phyloP scores from a whole-genome alignment of 2,113 vertebrate genomes.

The Acinonyx jubatus region DNA sequence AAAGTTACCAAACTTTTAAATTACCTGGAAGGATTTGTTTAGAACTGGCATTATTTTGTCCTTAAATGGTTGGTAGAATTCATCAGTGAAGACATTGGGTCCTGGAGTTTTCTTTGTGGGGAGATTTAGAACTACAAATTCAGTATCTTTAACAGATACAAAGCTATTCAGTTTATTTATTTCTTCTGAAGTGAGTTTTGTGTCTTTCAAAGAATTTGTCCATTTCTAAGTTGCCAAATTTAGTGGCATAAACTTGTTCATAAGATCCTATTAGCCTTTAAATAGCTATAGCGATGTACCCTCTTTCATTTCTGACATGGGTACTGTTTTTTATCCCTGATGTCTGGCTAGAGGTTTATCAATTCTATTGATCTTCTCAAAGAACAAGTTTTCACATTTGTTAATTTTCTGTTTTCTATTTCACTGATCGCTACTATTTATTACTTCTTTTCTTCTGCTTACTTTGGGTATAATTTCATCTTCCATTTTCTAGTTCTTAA shows the following conservation, averaged over 20 bases:
- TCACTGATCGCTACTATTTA: background rate
- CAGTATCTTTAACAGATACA: background rate
- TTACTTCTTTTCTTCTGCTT: constrained; percentile 33
- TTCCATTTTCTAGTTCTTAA: background rate
- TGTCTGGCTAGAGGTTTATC: background rate
- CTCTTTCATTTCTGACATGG: background rate
- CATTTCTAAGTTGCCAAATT: background rate
- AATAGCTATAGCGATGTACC: background rate
- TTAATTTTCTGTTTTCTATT: constrained; percentile 9
- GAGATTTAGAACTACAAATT: background rate
- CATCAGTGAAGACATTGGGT: background rate
- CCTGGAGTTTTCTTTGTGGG: background rate
- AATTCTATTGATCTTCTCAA: background rate
- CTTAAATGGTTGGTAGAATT: background rate
- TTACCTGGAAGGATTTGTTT: constrained; percentile 10
- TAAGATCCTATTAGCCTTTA: background rate
- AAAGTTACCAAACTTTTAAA: background rate
- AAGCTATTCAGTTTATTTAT: background rate
- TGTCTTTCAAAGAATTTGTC: background rate
- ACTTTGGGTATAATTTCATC: background rate
- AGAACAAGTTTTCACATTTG: background rate
- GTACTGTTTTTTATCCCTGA: background rate
- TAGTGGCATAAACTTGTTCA: background rate
- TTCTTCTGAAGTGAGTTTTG: background rate
- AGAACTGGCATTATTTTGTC: background rate